Conservation (phyloP, 2,888 invertebrate genomes). For the Fragum sueziense region DNA sequence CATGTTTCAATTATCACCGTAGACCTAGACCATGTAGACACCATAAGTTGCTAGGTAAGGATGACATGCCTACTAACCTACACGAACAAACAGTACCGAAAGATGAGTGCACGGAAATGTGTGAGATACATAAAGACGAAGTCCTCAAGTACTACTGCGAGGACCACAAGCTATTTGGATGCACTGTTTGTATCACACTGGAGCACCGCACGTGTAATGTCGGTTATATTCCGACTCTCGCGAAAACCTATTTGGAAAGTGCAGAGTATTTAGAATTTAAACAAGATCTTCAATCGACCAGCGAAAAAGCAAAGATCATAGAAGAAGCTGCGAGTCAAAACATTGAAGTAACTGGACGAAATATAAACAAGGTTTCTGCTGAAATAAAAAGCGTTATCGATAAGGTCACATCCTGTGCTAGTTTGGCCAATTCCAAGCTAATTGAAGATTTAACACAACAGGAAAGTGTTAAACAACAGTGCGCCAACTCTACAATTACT, state of each 20-base stretch:
- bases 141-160: not conserved
- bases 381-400: too few relatives aligned
- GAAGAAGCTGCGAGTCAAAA: too few relatives aligned
- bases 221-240: not conserved
- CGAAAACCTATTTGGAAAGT: not conserved
- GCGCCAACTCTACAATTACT: too few relatives aligned
- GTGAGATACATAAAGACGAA: not conserved
- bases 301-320: too few relatives aligned
- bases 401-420: too few relatives aligned
- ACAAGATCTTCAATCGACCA: too few relatives aligned
- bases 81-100: not conserved
- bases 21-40: not conserved
- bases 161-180: not conserved
- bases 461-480: too few relatives aligned
- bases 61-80: not conserved
- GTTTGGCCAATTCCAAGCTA: too few relatives aligned
- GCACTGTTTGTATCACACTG: not conserved
- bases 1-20: not conserved
- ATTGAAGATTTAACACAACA: too few relatives aligned
- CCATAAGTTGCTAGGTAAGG: slow-evolving; percentile 2
- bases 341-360: too few relatives aligned
- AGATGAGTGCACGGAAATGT: not conserved
- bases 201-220: not conserved
- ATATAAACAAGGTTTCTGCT: too few relatives aligned
- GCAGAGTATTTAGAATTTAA: too few relatives aligned